These are phyloP conservation scores for Mustelus asterias DNA, from an alignment of 2,113 vertebrate genomes.

Conservation along the genomic window DNA sequence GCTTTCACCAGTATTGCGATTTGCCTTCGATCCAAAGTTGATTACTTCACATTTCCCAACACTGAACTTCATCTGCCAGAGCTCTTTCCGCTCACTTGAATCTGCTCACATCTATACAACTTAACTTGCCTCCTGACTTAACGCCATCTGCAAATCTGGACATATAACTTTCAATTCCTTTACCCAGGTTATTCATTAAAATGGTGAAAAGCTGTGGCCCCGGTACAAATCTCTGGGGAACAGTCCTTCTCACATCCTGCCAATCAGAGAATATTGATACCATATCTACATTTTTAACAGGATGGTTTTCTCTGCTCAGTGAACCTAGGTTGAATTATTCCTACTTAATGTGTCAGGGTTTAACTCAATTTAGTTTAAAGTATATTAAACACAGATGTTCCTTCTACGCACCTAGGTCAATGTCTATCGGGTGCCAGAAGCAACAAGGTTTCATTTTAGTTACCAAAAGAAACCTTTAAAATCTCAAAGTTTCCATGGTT, in stretches of 20 bases:
- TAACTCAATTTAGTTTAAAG: background rate
- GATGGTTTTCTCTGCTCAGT: background rate
- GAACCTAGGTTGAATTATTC: background rate
- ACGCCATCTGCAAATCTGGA: background rate
- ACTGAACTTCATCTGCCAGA: background rate
- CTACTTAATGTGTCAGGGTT: background rate
- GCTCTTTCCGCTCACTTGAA: background rate
- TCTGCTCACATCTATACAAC: background rate
- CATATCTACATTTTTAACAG: background rate
- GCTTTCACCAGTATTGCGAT: background rate
- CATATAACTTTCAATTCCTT: background rate
- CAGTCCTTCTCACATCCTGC: background rate
- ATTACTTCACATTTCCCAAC: background rate
- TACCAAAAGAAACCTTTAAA: background rate
- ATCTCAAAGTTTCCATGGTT: background rate
- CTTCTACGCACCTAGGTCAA: background rate
- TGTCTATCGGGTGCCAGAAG: background rate
- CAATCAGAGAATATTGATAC: background rate
- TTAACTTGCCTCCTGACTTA: background rate
- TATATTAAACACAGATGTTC: background rate
- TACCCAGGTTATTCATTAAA: background rate
- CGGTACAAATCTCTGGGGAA: background rate
- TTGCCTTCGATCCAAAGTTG: background rate
- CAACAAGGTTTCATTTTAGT: background rate
- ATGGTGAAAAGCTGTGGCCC: background rate